Percentiles rank a stretch among this genome's conserved stretches.
Evolutionary conservation across 2,888 invertebrate genomes (phyloP).

Genomic region (Thymelicus lineola): DNA sequence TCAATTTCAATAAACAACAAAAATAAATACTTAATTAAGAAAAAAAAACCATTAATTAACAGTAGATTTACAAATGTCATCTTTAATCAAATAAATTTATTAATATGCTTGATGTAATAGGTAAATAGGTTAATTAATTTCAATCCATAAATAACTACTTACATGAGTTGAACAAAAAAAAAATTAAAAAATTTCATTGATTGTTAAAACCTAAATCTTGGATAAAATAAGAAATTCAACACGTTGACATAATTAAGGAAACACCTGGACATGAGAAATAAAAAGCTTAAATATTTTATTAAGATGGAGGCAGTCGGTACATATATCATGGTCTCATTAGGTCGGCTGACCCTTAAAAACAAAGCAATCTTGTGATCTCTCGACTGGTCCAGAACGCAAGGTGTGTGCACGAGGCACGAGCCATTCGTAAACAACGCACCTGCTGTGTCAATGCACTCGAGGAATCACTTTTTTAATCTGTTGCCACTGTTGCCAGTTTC

Average conservation of each 20-base stretch:
- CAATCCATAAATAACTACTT: too few relatives aligned
- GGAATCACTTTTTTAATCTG: constrained; percentile 44
- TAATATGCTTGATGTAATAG: too few relatives aligned
- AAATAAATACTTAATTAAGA: too few relatives aligned
- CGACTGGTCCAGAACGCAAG: constrained; percentile 50
- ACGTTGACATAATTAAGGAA: constrained; percentile 21
- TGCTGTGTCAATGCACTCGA: constrained; percentile 59
- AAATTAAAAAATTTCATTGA: neutral
- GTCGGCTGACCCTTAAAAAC: constrained; percentile 33
- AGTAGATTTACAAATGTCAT: too few relatives aligned
- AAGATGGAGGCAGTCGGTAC: constrained; percentile 1
- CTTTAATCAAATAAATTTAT: too few relatives aligned
- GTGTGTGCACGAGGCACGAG: constrained; percentile 52
- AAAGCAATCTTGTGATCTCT: constrained; percentile 40
- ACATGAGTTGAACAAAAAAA: neutral
- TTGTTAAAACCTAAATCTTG: neutral
- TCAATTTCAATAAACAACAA: too few relatives aligned
- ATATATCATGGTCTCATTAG: constrained; percentile 36
- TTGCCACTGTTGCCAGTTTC: constrained; percentile 15
- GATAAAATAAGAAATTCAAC: neutral
- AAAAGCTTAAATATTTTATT: constrained; percentile 17
- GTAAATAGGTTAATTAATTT: too few relatives aligned
- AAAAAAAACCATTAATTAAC: too few relatives aligned
- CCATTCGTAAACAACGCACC: constrained; percentile 47
- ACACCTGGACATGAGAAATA: constrained; percentile 5